These are phyloP conservation scores for Paraescarpia echinospica DNA, from an alignment of 1,140 invertebrate species.

Conservation along the genomic window DNA sequence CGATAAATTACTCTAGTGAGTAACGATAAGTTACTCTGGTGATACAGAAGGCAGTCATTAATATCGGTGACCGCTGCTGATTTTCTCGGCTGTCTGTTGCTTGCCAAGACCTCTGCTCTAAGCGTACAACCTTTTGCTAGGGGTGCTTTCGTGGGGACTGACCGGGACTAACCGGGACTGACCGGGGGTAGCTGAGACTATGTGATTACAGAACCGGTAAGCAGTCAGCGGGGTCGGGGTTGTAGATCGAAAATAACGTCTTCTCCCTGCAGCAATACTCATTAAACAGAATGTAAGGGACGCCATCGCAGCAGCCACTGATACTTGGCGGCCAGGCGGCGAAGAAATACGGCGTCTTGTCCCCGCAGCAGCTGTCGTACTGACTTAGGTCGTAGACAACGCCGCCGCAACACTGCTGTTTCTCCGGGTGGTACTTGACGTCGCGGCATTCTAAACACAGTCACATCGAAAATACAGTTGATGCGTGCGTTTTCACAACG, in stretches of 20 bases:
- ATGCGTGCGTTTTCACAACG: neutral
- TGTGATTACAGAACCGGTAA: neutral
- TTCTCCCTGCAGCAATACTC: neutral
- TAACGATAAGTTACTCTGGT: neutral
- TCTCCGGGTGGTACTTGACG: neutral
- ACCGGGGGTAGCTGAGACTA: neutral
- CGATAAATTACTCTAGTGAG: too few species aligned
- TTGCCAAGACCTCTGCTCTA: too few species aligned
- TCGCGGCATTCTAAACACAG: neutral
- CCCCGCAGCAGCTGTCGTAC: neutral
- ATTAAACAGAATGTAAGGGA: neutral
- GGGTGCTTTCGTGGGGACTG: too few species aligned
- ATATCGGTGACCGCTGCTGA: neutral
- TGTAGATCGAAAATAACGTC: neutral
- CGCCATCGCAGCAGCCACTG: neutral
- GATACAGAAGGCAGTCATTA: neutral
- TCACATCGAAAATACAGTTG: neutral
- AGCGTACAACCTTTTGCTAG: too few species aligned
- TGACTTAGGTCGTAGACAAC: neutral
- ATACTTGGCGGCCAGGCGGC: too few species aligned
- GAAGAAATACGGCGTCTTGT: neutral
- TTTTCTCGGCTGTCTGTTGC: too few species aligned
- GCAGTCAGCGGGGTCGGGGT: neutral
- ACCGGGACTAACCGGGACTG: too few species aligned
- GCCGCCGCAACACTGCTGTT: neutral